Conservation (phyloP, 2,113 vertebrate genomes). For the Lophotis ruficrista region DNA sequence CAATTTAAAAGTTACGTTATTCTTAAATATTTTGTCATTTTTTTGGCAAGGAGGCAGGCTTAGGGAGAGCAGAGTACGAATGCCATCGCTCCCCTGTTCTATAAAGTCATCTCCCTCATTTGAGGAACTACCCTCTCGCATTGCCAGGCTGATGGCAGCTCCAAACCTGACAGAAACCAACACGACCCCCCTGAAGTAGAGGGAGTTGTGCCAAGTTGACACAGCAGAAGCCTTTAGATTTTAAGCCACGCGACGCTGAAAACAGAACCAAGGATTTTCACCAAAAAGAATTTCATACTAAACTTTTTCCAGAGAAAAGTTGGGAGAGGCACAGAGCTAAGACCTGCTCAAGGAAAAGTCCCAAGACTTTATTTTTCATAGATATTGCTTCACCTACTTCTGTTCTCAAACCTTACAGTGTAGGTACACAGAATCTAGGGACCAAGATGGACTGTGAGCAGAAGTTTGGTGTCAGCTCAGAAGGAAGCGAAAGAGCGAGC, state of each 20-base stretch:
- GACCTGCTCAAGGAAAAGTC: background rate
- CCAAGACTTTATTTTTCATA: background rate
- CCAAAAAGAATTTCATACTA: background rate
- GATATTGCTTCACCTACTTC: background rate
- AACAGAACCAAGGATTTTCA: background rate
- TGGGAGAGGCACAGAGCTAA: background rate
- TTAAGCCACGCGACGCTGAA: background rate
- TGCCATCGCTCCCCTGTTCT: background rate
- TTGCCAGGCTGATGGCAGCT: background rate
- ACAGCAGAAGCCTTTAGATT: background rate
- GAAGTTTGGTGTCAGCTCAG: background rate
- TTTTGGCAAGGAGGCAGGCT: background rate
- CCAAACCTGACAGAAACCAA: background rate
- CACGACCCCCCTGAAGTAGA: accelerated
- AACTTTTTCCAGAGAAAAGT: background rate
- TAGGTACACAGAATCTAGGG: background rate
- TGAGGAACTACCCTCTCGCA: background rate
- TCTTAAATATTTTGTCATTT: conserved; percentile 38
- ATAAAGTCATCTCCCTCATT: background rate
- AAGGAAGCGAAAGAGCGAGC: background rate
- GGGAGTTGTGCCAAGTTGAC: background rate
- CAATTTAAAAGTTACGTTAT: conserved; percentile 32
- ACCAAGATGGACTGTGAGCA: background rate
- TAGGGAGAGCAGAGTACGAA: background rate
- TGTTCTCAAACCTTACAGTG: background rate